These are phyloP conservation scores for Gambelia wislizenii DNA, from an alignment of 2,797 vertebrate genomes.

Conservation along the genomic window DNA sequence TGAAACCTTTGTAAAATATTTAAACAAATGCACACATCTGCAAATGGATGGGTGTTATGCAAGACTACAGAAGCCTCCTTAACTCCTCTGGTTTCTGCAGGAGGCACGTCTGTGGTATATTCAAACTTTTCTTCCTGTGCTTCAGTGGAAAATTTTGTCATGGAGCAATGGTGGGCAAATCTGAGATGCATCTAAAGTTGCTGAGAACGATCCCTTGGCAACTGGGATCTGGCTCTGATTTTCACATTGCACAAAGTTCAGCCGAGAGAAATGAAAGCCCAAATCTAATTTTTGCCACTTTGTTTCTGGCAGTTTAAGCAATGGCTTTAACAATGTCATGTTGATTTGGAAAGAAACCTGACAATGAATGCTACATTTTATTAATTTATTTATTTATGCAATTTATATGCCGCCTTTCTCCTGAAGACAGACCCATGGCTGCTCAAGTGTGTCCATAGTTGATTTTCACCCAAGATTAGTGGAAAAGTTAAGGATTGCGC, in stretches of 20 bases:
- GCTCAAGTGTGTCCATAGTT: no score
- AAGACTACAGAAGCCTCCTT: conserved; percentile 75
- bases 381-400: no score
- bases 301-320: background rate
- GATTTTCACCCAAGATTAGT: background rate
- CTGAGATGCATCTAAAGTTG: conserved; percentile 28
- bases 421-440: no score
- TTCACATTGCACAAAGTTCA: conserved; percentile 21
- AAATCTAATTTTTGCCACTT: conserved; percentile 34
- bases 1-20: conserved; percentile 77
- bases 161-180: conserved; percentile 10
- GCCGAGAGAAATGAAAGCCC: conserved; percentile 47
- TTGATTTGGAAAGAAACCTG: background rate
- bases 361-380: background rate
- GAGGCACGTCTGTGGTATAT: conserved; percentile 35
- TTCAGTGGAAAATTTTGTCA: conserved; percentile 52
- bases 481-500: background rate
- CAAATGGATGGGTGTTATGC: conserved; percentile 79
- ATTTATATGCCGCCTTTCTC: no score
- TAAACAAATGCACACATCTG: conserved; percentile 79
- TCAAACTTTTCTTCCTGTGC: conserved; percentile 32
- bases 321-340: background rate
- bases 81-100: conserved; percentile 63
- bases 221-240: conserved; percentile 36
- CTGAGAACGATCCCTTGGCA: conserved; percentile 29